These are phyloP conservation scores for Spilosoma lubricipeda DNA, from an alignment of 2,888 invertebrate genomes.

Conservation along the genomic window DNA sequence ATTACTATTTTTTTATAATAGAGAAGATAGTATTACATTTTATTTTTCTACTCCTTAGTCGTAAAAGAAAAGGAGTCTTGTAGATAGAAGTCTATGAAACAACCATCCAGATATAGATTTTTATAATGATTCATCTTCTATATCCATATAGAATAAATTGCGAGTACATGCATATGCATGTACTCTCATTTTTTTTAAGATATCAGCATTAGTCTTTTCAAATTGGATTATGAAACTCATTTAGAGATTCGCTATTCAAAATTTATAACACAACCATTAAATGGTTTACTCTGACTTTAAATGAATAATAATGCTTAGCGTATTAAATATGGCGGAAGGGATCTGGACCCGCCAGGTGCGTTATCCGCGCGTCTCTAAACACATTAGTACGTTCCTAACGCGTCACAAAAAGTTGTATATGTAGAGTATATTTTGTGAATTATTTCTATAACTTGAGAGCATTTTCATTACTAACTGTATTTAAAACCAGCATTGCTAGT, in stretches of 20 bases:
- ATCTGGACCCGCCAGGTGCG: background rate
- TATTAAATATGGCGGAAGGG: background rate
- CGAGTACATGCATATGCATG: too few relatives aligned
- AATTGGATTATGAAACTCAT: background rate
- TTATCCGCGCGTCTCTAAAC: background rate
- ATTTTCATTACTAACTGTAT: background rate
- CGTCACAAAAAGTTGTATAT: background rate
- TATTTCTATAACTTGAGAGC: background rate
- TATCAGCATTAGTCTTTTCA: background rate
- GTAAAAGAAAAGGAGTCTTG: too few relatives aligned
- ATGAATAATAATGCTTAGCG: background rate
- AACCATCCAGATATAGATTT: too few relatives aligned
- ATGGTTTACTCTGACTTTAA: background rate
- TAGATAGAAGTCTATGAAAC: too few relatives aligned
- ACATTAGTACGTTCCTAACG: background rate
- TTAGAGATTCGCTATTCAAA: background rate
- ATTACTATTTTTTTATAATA: too few relatives aligned
- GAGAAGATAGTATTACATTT: too few relatives aligned
- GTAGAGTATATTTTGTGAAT: background rate
- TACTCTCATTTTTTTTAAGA: too few relatives aligned
- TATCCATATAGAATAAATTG: too few relatives aligned
- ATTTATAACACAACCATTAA: background rate
- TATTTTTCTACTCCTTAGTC: too few relatives aligned
- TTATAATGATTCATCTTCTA: too few relatives aligned
- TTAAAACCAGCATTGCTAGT: background rate